Evolutionary conservation across 2,797 vertebrate species (phyloP), one percentile per base, ranked within the genome.

Genomic region (Euthynnus affinis): DNA sequence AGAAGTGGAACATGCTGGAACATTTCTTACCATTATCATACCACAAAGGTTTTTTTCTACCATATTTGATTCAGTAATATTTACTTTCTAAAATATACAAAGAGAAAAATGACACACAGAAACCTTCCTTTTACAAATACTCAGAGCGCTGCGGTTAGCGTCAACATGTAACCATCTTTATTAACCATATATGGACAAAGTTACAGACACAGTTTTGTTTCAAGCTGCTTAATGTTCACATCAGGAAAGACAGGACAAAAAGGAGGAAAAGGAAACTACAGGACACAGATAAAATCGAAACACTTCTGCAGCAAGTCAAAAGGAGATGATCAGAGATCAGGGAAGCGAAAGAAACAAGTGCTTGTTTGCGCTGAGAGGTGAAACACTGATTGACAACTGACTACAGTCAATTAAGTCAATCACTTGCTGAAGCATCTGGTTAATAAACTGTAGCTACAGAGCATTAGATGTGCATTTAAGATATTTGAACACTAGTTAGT

Each of bases 121-220:
- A 59, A 9, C 6, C 7, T 15, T 22, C n/a, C 15, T 48, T 61
- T 32, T 25, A 78, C 3, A 77, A 81, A 77, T 10, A 59, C 53
- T 80, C 55, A 71, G 20, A 74, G 15, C 64, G n/a, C 52, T 84
- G 76, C 74, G 49, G 42, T 73, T 81, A 0, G 7, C 68, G 40
- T 83, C 55, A 52, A 87, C 67, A 80, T 61, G 51, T 74, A 84
- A 74, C 42, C 53, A 81, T 79, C 52, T 92, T 93, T 94, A 93
- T 91, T 93, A 61, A 84, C 76, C 29, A 65, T 52, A 23, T 46
- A 80, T 75, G 76, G 66, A 87, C 65, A 76, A 72, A 80, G 42
- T 71, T 69, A 80, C 74, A 85, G n/a, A 84, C 57, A 79, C 73
- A 64, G 64, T 79, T 77, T 46, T 64, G 53, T 63, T 64, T 74